phyloP scores from a whole-genome alignment of 2,888 invertebrate genomes.

The Pemphredon lugubris region DNA sequence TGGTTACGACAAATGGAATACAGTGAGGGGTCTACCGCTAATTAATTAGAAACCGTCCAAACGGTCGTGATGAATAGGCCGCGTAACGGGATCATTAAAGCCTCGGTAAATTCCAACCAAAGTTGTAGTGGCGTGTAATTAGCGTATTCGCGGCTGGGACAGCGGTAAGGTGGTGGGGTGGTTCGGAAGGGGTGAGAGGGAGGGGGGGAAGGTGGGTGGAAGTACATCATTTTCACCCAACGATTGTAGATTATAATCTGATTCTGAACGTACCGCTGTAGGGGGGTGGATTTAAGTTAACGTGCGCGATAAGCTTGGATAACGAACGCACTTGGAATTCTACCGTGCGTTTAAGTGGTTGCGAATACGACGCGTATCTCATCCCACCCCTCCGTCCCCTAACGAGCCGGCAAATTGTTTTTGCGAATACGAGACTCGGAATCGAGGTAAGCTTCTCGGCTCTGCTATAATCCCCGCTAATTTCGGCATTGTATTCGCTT shows the following conservation, averaged over 20 bases:
- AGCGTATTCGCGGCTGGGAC: conserved; percentile 62
- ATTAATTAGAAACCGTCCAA: conserved; percentile 73
- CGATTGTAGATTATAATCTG: conserved; percentile 31
- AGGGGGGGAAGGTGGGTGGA: too few relatives aligned
- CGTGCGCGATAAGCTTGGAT: conserved; percentile 1
- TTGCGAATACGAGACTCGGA: conserved; percentile 38
- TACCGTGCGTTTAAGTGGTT: too few relatives aligned
- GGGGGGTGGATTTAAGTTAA: conserved; percentile 13
- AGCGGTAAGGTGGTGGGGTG: too few relatives aligned
- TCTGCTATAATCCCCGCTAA: conserved; percentile 57
- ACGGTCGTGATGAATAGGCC: conserved; percentile 73
- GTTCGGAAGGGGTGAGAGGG: too few relatives aligned
- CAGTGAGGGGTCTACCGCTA: conserved; percentile 60
- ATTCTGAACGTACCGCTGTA: conserved; percentile 2
- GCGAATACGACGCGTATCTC: too few relatives aligned
- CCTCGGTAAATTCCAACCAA: conserved; percentile 62
- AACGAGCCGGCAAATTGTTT: conserved; percentile 55
- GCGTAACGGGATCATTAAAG: conserved; percentile 73
- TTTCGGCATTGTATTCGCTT: conserved; percentile 61
- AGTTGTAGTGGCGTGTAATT: conserved; percentile 64
- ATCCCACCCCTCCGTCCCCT: too few relatives aligned
- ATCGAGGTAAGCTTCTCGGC: conserved; percentile 26
- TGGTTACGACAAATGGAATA: conserved; percentile 55
- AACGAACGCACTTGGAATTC: conserved; percentile 8
- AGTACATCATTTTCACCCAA: conserved; percentile 37